Evolutionary conservation across 2,888 invertebrate genomes (phyloP), one percentile per base, ranked within the genome.

Genomic region (Eulithis testata): DNA sequence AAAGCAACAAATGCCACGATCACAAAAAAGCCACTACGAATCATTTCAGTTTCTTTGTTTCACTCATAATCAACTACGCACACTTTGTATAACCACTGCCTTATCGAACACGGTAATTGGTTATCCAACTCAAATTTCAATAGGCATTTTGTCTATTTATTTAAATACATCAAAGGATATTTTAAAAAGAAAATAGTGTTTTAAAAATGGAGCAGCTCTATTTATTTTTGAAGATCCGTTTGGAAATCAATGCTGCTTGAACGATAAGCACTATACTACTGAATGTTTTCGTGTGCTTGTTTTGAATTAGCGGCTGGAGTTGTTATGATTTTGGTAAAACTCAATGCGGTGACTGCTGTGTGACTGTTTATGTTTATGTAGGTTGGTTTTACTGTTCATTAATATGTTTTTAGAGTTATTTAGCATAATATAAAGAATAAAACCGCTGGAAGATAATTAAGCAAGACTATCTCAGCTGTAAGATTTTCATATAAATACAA

Each of bases 261-360:
- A 60, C 78, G 79, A 70, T 65, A 66, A 76, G 74, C 75, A 73
- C 62, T 63, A 71, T 57, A 66, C 73, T 73, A 84, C 84, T 87
- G 83, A 73, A 79, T 80, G 81, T 76, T 76, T 81, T 77, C 57
- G 36, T 68, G 72, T 59, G 69, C 70, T 73, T 89, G 90, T 89
- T 89, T 84, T 85, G 82, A 71, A 78, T 85, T 74, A 73, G 74
- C 73, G 70, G 65, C 67, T 73, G 73, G 75, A 76, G 61, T 82
- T 89, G 89, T 89, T 89, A 78, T 89, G 85, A 73, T 83, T 85
- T 78, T 75, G 75, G 53, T 76, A 77, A 75, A 82, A 78, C 80
- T 72, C 73, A 71, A 66, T 64, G 73, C 70, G 74, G 81, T 83
- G 84, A 79, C 77, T 81, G 61, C 45, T 47, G 61, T 51, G 56